phyloP scores from a whole-genome alignment of 2,113 vertebrate genomes.

The Phyllopteryx taeniolatus region DNA sequence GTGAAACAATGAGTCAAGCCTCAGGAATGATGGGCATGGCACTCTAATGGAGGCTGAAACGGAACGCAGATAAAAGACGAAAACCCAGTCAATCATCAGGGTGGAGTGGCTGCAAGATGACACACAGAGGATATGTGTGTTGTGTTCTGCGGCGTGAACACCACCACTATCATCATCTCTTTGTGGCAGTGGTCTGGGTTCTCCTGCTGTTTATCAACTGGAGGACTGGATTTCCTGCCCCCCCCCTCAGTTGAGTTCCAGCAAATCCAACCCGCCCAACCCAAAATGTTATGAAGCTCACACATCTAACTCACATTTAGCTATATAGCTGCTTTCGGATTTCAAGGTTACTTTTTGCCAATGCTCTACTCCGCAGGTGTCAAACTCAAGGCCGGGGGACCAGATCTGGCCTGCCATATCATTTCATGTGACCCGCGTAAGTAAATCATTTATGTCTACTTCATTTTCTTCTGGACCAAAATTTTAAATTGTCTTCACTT shows the following conservation, averaged over 20 bases:
- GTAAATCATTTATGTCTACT: no score
- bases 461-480: no score
- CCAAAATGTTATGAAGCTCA: background rate
- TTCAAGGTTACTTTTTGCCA: no score
- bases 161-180: background rate
- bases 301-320: no score
- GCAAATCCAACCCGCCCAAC: background rate
- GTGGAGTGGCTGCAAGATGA: slow-evolving; percentile 12
- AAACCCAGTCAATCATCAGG: slow-evolving; percentile 15
- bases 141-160: background rate
- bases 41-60: background rate
- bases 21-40: background rate
- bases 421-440: no score
- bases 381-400: no score
- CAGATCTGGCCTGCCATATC: no score
- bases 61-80: slow-evolving; percentile 13
- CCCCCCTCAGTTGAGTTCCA: background rate
- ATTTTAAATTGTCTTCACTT: no score
- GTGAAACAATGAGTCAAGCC: background rate
- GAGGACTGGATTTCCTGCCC: slow-evolving; percentile 16
- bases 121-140: slow-evolving; percentile 3
- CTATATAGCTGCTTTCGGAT: no score
- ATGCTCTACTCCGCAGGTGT: no score
- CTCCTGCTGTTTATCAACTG: slow-evolving; percentile 20
- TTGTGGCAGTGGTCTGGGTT: slow-evolving; percentile 6